phyloP scores from a whole-genome alignment of 2,113 vertebrate genomes.

The Colistium nudipinnis region DNA sequence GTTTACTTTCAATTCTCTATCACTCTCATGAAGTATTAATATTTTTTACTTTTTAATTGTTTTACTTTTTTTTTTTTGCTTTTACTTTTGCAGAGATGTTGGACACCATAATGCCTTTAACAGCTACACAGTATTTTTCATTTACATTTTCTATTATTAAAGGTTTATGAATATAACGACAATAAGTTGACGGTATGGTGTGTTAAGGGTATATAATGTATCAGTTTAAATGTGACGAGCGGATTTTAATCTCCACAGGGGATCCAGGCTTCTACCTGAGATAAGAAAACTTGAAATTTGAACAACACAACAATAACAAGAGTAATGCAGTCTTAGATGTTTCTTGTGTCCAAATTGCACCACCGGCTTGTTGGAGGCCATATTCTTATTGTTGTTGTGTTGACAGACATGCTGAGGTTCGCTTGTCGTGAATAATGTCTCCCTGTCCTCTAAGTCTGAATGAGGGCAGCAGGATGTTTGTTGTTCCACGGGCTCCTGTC shows the following conservation, averaged over 20 bases:
- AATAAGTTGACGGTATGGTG: background rate
- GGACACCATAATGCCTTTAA: constrained; percentile 40
- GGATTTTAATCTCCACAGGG: no score
- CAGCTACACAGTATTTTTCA: constrained; percentile 10
- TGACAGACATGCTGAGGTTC: background rate
- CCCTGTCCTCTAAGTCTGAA: background rate
- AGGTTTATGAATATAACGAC: constrained; percentile 17
- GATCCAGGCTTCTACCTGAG: background rate
- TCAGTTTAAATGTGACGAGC: background rate
- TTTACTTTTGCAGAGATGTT: constrained; percentile 21
- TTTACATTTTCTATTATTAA: constrained; percentile 33
- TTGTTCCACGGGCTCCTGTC: background rate
- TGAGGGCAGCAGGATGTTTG: background rate
- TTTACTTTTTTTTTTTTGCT: constrained; percentile 11
- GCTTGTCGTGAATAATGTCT: no score
- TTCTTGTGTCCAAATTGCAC: background rate
- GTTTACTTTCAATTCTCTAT: constrained; percentile 2
- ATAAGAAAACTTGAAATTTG: no score
- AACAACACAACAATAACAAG: background rate
- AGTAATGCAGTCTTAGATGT: background rate
- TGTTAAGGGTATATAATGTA: background rate
- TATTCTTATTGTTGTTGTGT: background rate
- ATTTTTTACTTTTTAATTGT: background rate
- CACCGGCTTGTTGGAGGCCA: background rate
- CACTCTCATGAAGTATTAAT: background rate